Evolutionary conservation across 2,888 invertebrate species (phyloP), one percentile per base, ranked within the genome.

Genomic region (Oegoconia quadripuncta): DNA sequence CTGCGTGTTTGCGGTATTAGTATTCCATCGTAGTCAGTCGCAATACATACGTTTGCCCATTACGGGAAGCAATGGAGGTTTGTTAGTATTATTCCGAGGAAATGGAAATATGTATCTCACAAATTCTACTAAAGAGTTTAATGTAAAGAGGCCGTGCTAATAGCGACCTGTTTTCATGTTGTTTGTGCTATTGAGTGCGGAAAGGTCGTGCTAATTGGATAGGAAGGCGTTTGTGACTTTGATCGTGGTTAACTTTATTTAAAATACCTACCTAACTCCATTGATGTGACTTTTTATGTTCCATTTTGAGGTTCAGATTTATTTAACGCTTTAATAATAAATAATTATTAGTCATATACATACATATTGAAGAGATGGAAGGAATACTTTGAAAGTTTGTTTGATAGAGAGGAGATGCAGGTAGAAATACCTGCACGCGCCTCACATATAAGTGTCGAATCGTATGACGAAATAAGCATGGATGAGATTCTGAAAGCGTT

Each of bases 1-100:
- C 32, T 50, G 53, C 52, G 46, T 57, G 48, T 53, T 58, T 55
- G 44, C 51, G 26, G 44, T 53, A 46, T 51, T 51, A 65, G 70
- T 67, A 63, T 58, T 70, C 67, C 67, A 60, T 67, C 23, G 41
- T 31, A 42, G 39, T 36, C 48, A 60, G 48, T 42, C 50, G 55
- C 47, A 51, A 53, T 53, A 61, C 59, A 37, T 35, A 38, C 42
- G 44, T 60, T 53, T 59, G 41, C 50, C 45, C 44, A 49, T 57
- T 55, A 52, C 42, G 38, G 49, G 48, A 48, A 55, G 60, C 57
- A 63, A 61, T 55, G 47, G 42, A 50, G 50, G 41, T 42, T 46
- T 36, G 44, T 32, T 36, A 45, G 45, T 38, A 59, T 53, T 55
- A 53, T 55, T 49, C 44, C 35, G 42, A 37, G 46, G 44, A 50